Evolutionary conservation across 1,140 invertebrate species (phyloP).

Genomic region (Onthophagus taurus): DNA sequence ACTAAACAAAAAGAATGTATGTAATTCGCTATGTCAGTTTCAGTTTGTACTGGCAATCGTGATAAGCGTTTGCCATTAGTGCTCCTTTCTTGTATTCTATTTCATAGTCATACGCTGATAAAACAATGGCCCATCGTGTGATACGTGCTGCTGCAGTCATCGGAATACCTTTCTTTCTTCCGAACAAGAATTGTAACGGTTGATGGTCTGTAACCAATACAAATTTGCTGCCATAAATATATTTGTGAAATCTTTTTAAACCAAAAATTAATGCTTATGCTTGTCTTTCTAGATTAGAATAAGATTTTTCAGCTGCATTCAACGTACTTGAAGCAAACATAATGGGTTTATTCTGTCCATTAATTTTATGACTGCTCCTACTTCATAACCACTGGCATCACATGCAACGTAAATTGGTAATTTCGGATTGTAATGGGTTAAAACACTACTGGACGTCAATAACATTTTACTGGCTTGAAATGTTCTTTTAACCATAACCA

Average conservation of each 20-base stretch:
- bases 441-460: conserved; percentile 21
- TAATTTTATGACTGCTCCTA: conserved; percentile 33
- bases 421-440: conserved; percentile 29
- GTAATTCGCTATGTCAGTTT: not conserved
- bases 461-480: conserved; percentile 29
- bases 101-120: conserved; percentile 11
- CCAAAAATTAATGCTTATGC: conserved; percentile 20
- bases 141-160: not conserved
- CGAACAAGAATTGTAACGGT: no score
- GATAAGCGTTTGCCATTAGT: conserved; percentile 15
- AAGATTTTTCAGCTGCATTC: conserved; percentile 17
- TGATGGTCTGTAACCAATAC: conserved; percentile 16
- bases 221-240: conserved; percentile 16
- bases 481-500: conserved; percentile 34
- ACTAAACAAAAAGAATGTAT: conserved; percentile 12
- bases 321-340: conserved; percentile 29
- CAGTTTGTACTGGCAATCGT: conserved; percentile 12
- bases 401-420: conserved; percentile 25
- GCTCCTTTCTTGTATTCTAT: conserved; percentile 18
- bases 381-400: conserved; percentile 29
- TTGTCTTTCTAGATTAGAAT: conserved; percentile 23
- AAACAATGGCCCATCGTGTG: not conserved
- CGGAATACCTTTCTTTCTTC: conserved; percentile 8
- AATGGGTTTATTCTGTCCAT: conserved; percentile 30
- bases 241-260: conserved; percentile 22